These are phyloP conservation scores for Xestia xanthographa DNA, from an alignment of 2,888 invertebrate species.

Conservation along the genomic window DNA sequence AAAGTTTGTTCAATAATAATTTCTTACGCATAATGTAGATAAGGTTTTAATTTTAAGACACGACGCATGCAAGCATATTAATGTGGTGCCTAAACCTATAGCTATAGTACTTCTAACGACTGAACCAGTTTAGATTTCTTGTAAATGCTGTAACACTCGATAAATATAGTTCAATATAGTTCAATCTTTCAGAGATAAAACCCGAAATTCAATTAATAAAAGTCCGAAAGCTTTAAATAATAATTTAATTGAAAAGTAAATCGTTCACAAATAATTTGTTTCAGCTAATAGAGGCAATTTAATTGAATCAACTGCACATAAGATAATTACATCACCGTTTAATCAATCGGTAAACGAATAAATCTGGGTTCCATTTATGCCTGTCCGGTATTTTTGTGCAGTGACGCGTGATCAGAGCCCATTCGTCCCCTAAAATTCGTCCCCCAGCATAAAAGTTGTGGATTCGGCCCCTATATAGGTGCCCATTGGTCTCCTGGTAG, in stretches of 20 bases:
- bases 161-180: neutral
- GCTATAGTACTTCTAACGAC: neutral
- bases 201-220: neutral
- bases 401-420: constrained; percentile 7
- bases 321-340: constrained; percentile 72
- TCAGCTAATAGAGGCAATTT: constrained; percentile 60
- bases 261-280: constrained; percentile 58
- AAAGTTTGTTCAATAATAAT: neutral
- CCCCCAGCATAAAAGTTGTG: too few relatives aligned
- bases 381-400: constrained; percentile 35
- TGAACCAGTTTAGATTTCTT: neutral
- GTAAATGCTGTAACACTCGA: neutral
- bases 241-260: constrained; percentile 42
- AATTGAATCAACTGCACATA: constrained; percentile 67
- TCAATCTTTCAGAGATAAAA: neutral
- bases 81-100: neutral
- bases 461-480: too few relatives aligned
- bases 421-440: too few relatives aligned
- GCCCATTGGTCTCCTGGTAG: too few relatives aligned
- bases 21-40: neutral
- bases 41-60: too few relatives aligned
- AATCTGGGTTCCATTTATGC: constrained; percentile 65
- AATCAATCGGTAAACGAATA: constrained; percentile 69
- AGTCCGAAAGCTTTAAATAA: constrained; percentile 4
- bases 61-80: neutral